Evolutionary conservation across 2,888 invertebrate species (phyloP), one percentile per base, ranked within the genome.

Genomic region (Cosmia trapezina): DNA sequence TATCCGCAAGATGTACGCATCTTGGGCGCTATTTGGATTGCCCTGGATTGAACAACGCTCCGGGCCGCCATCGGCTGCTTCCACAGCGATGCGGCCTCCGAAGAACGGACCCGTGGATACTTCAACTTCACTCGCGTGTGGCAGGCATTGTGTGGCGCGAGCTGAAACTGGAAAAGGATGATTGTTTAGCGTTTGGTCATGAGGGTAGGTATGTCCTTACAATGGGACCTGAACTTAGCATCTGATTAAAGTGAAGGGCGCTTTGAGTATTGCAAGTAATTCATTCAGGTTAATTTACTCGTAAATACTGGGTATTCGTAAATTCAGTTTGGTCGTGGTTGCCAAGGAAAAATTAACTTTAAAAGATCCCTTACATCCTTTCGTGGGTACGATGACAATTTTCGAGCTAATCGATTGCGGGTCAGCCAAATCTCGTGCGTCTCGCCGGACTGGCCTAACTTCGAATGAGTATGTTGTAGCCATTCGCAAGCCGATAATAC

Each of bases 51-150:
- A 97, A 89, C 98, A 98, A 53, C 97, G 96, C 86, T 97, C 97
- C 4, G 96, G 94, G 5, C 97, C 97, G 0, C 97, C 97, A 89
- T 97, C 97, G 0, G 97, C 97, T 0, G 98, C 97, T 90, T 98
- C 98, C 3, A 97, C 97, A 0, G 97, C 97, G 76, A 98, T 98
- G 76, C 98, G 97, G 3, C 98, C 98, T 0, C 97, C 98, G 90
- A 98, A 98, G 89, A 97, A 97, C 0, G 98, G 98, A 0, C 98
- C 98, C 0, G 98, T 98, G 19, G 98, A 97, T 9, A 98, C 98
- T 92, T 98, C 98, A 65, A 98, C 98, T 91, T 98, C 98, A 65
- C 98, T 98, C 54, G 98, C 98, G 84, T 98, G 97, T 0, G 98
- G 98, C 75, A 98, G 92, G 87, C 98, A 98, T 90, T 98, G 97